These are phyloP conservation scores for Bungarus multicinctus DNA, from an alignment of 2,113 vertebrate genomes.

Conservation along the genomic window DNA sequence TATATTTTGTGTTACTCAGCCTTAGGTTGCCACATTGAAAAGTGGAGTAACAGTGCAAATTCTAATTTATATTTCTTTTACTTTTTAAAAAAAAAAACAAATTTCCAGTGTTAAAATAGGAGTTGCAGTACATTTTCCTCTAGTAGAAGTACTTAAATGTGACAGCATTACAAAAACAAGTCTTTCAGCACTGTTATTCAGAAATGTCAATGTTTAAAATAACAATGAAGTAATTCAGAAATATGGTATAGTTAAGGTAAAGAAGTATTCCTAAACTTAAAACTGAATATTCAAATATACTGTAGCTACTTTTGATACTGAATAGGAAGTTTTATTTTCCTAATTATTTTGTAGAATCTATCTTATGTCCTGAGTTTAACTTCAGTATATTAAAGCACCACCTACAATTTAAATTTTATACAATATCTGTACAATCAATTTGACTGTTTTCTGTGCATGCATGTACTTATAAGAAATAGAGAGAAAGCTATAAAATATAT, in stretches of 20 bases:
- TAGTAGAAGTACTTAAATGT: slow-evolving; percentile 18
- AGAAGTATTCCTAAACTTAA: background rate
- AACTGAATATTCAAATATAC: slow-evolving; percentile 27
- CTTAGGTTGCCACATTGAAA: background rate
- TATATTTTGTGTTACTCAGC: background rate
- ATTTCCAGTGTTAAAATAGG: slow-evolving; percentile 1
- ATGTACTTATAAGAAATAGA: background rate
- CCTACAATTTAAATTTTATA: slow-evolving; percentile 29
- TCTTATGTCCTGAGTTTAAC: slow-evolving; percentile 50
- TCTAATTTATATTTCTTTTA: background rate
- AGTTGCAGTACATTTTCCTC: background rate
- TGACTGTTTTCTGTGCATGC: background rate
- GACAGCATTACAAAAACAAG: slow-evolving; percentile 30
- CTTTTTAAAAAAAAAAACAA: background rate
- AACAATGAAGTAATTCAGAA: slow-evolving; percentile 47
- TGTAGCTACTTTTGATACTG: slow-evolving; percentile 40
- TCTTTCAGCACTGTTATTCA: slow-evolving; percentile 47
- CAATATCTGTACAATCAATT: slow-evolving; percentile 30
- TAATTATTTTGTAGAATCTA: slow-evolving; percentile 50
- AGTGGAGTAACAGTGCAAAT: background rate
- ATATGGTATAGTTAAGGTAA: slow-evolving; percentile 26
- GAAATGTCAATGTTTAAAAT: slow-evolving; percentile 53
- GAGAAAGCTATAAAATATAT: background rate
- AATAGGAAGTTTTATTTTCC: slow-evolving; percentile 54
- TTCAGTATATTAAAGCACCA: slow-evolving; percentile 36